A percentile compares a stretch with the other conserved stretches of the same genome.
Conservation (phyloP, 2,888 invertebrate species). For the Parnassius smintheus region DNA sequence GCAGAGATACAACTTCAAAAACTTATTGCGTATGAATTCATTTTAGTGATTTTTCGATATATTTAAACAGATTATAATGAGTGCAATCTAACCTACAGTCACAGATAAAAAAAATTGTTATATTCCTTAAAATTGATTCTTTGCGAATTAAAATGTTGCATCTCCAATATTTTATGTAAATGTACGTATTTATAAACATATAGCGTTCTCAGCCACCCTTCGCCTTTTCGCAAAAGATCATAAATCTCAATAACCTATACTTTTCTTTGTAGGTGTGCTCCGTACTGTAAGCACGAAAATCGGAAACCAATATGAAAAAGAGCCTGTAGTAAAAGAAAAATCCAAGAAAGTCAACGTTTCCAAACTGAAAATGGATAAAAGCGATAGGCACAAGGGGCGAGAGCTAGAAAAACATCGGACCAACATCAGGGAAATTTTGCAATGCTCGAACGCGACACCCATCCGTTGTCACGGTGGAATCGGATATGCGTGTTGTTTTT, state of each 20-base stretch:
- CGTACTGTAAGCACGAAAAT: slow-evolving; percentile 17
- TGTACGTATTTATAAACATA: too few species aligned
- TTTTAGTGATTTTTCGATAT: too few species aligned
- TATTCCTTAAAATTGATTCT: too few species aligned
- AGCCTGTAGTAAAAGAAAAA: not conserved
- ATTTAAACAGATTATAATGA: too few species aligned
- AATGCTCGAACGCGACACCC: slow-evolving; percentile 54
- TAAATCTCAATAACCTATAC: slow-evolving; percentile 21
- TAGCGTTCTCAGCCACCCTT: not conserved
- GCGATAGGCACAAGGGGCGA: slow-evolving; percentile 16
- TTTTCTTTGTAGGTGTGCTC: slow-evolving; percentile 31
- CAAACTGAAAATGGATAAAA: slow-evolving; percentile 3
- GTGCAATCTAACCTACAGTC: too few species aligned
- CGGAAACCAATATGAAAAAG: slow-evolving; percentile 1
- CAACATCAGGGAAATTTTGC: slow-evolving; percentile 45
- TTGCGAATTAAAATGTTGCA: too few species aligned
- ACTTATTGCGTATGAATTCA: too few species aligned
- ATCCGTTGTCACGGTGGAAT: slow-evolving; percentile 44
- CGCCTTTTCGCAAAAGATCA: slow-evolving; percentile 15
- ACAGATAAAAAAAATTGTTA: too few species aligned
- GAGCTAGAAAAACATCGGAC: slow-evolving; percentile 47
- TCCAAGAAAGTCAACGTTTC: not conserved
- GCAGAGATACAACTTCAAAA: too few species aligned
- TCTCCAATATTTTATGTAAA: too few species aligned
- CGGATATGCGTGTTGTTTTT: slow-evolving; percentile 51